Conservation (phyloP, 2,888 invertebrate genomes). For the Dryocosmus kuriphilus region DNA sequence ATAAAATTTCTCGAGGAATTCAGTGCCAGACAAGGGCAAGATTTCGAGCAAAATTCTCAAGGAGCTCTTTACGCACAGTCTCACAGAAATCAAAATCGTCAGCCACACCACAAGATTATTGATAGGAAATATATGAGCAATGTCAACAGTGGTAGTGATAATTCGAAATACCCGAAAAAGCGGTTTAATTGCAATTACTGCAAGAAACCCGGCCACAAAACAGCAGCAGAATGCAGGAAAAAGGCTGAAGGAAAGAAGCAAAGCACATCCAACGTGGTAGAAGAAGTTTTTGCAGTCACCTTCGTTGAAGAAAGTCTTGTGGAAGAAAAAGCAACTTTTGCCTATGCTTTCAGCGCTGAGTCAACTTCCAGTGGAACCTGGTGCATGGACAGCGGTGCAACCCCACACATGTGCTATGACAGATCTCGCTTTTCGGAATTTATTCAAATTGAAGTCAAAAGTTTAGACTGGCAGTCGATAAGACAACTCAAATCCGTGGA, state of each 20-base stretch:
- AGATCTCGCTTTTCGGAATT: conserved; percentile 39
- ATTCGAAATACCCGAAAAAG: neutral
- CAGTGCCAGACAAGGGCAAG: too few species aligned
- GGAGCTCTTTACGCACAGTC: too few species aligned
- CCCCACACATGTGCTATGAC: conserved; percentile 49
- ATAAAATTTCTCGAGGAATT: too few species aligned
- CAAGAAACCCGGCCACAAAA: conserved; percentile 27
- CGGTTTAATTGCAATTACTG: conserved; percentile 15
- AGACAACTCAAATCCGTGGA: conserved; percentile 45
- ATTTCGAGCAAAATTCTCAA: too few species aligned
- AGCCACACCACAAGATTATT: too few species aligned
- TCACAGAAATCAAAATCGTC: too few species aligned
- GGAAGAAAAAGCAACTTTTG: conserved; percentile 24
- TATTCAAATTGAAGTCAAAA: conserved; percentile 35
- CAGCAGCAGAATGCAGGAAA: too few species aligned
- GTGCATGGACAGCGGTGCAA: conserved; percentile 51
- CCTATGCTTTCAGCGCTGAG: conserved; percentile 31
- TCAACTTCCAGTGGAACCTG: conserved; percentile 36
- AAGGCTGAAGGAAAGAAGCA: conserved; percentile 21
- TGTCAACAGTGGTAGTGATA: neutral
- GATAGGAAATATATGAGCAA: neutral
- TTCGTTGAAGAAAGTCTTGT: neutral
- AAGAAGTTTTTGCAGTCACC: neutral
- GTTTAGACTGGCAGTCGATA: conserved; percentile 43
- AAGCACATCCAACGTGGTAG: neutral